These are phyloP conservation scores for Cataglyphis hispanica DNA, from an alignment of 1,140 invertebrate species.

Conservation along the genomic window DNA sequence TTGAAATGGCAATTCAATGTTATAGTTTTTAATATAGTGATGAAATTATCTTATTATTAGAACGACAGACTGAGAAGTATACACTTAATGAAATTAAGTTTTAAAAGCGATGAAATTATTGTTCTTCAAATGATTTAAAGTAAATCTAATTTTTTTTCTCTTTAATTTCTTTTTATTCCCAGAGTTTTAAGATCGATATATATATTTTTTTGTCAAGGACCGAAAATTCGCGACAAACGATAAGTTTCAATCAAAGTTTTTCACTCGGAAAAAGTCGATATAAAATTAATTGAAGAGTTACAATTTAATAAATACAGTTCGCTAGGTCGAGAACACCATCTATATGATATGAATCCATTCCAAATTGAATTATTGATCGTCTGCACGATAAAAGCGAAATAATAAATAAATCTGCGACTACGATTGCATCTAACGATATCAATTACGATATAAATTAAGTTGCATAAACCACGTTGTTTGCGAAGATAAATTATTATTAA, in stretches of 20 bases:
- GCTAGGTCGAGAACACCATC: slow-evolving; percentile 22
- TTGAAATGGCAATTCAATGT: neutral
- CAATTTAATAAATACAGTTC: neutral
- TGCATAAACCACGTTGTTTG: neutral
- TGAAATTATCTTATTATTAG: neutral
- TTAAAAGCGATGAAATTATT: slow-evolving; percentile 9
- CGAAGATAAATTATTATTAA: neutral
- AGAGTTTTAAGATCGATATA: neutral
- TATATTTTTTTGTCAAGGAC: neutral
- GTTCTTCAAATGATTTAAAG: neutral
- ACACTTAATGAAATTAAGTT: neutral
- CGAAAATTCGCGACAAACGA: neutral
- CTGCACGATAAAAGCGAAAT: slow-evolving; percentile 17
- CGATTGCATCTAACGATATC: slow-evolving; percentile 37
- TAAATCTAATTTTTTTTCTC: neutral
- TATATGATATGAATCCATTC: slow-evolving; percentile 15
- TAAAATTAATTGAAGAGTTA: neutral
- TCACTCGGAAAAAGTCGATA: neutral
- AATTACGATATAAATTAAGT: slow-evolving; percentile 40
- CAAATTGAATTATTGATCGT: slow-evolving; percentile 46
- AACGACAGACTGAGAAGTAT: neutral
- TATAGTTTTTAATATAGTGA: neutral
- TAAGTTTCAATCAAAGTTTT: neutral
- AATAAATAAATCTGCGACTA: slow-evolving; percentile 43
- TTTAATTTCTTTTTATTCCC: neutral